Percentiles rank a stretch among this genome's conserved stretches.
phyloP scores from a whole-genome alignment of 2,888 invertebrate species.

The Thymelicus acteon region DNA sequence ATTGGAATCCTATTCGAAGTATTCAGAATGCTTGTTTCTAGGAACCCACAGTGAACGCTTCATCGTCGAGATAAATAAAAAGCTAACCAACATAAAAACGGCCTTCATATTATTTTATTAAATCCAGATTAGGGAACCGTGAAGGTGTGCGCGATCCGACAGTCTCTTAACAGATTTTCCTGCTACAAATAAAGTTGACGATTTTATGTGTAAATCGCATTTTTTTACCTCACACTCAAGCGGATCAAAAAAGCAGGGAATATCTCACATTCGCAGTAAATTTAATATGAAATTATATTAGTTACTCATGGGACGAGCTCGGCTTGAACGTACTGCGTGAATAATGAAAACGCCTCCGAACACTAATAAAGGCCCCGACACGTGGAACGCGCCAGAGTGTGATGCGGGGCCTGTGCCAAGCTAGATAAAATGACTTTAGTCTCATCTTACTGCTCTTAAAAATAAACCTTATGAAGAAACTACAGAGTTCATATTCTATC shows the following conservation, averaged over 20 bases:
- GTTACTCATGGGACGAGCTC: slow-evolving; percentile 13
- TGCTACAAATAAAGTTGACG: background rate
- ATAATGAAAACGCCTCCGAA: slow-evolving; percentile 27
- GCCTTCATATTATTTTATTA: too few species aligned
- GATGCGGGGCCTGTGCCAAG: slow-evolving; percentile 1
- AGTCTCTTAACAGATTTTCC: too few species aligned
- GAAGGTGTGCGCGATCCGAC: too few species aligned
- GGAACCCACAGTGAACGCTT: too few species aligned
- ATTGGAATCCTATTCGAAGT: too few species aligned
- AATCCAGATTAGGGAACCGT: too few species aligned
- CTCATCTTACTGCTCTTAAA: background rate
- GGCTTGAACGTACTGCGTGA: slow-evolving; percentile 11
- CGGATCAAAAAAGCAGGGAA: background rate
- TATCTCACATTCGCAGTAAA: background rate
- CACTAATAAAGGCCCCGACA: slow-evolving; percentile 26
- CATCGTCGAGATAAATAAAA: too few species aligned
- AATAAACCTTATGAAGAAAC: background rate
- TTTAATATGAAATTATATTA: slow-evolving; percentile 15
- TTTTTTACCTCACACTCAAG: background rate
- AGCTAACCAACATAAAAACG: too few species aligned
- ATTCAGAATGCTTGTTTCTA: too few species aligned
- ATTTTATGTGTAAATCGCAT: background rate
- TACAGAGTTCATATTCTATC: slow-evolving; percentile 6
- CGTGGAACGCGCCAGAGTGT: slow-evolving; percentile 20
- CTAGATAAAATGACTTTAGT: slow-evolving; percentile 9